Conservation (phyloP, 2,888 invertebrate genomes). For the Pharmacophagus antenor region DNA sequence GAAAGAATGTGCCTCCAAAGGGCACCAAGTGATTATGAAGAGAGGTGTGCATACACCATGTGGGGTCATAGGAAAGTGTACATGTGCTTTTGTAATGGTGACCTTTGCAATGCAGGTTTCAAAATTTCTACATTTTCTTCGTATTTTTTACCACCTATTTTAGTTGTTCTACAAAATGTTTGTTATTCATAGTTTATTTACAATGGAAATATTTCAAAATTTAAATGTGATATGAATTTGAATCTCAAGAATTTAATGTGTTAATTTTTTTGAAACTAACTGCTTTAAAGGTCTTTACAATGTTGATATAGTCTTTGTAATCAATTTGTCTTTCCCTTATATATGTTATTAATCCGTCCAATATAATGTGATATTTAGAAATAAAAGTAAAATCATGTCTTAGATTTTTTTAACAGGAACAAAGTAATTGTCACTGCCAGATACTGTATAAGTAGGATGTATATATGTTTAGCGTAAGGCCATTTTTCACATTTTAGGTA, state of each 20-base stretch:
- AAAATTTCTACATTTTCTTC: conserved; percentile 40
- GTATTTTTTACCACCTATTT: conserved; percentile 41
- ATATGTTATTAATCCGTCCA: conserved; percentile 5
- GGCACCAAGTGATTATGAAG: conserved; percentile 93
- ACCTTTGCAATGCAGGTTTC: conserved; percentile 87
- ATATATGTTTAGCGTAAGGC: not conserved
- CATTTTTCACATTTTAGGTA: not conserved
- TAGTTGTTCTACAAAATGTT: conserved; percentile 45
- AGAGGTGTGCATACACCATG: conserved; percentile 92
- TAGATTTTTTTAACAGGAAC: conserved; percentile 3
- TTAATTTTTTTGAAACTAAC: not conserved
- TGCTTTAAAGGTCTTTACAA: not conserved
- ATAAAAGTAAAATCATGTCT: not conserved
- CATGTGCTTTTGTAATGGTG: conserved; percentile 95
- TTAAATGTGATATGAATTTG: conserved; percentile 31
- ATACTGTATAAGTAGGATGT: not conserved
- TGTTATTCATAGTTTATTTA: conserved; percentile 18
- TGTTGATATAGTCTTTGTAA: not conserved
- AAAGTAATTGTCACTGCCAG: conserved; percentile 11
- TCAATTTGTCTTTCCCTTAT: not conserved
- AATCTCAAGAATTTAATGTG: not conserved
- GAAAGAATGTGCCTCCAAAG: conserved; percentile 93
- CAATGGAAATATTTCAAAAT: conserved; percentile 6
- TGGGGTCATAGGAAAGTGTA: conserved; percentile 91
- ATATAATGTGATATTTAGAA: conserved; percentile 18